Evolutionary conservation across 2,888 invertebrate genomes (phyloP), one percentile per base, ranked within the genome.

Genomic region (Geophilus truncorum): DNA sequence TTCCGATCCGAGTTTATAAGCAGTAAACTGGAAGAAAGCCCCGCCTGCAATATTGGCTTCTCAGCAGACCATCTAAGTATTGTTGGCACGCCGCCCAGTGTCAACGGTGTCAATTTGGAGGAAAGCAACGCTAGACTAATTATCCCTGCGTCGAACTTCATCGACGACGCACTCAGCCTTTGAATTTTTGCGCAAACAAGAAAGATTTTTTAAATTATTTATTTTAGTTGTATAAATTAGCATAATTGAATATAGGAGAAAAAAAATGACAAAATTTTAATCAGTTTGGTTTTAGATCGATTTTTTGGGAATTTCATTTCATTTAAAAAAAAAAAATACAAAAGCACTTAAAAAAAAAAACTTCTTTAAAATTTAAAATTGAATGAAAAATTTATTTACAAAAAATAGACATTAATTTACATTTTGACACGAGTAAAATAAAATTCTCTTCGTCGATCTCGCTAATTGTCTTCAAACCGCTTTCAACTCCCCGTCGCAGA

Each of bases 81-180:
- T n/a, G 28, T 70, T 70, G 70, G 70, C 70, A 70, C 70, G 70
- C 70, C 23, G 70, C 70, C 70, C 70, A 70, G 70, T 70, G 70
- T 62, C 25, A 62, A 62, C 62, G 62, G 62, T 62, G 62, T 62
- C 62, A 62, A 62, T 28, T 5, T 70, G 28, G 5, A 70, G 10
- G 70, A 28, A 70, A 23, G 15, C 12, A 28, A 1, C 15, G 25
- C 70, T 12, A 70, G 70, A 70, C 15, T 70, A 70, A 70, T 70
- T 70, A 70, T 70, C 70, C 28, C 70, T 9, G 28, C 28, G 10
- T 28, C 70, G 1, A 70, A 70, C 70, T 70, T 70, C 70, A 70
- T 70, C n/a, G 70, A 70, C 2, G 15, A 62, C 9, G 23, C 62
- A 62, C 62, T 62, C 23, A 70, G 28, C 25, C 70, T 70, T 70